These are phyloP conservation scores for Diprion similis DNA, from an alignment of 1,140 invertebrate genomes.

Conservation along the genomic window DNA sequence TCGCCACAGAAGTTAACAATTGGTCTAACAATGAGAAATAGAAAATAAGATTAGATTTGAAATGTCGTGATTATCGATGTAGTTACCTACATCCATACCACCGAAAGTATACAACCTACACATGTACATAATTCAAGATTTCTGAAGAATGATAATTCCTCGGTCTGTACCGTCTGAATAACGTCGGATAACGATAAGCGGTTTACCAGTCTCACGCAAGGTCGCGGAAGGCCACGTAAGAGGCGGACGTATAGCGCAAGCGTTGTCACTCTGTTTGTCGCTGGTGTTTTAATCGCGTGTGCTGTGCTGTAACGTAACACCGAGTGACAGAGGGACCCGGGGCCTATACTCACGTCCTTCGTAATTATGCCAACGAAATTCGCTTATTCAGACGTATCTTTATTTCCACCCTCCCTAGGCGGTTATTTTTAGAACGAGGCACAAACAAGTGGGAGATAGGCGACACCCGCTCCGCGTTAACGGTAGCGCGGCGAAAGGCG, in stretches of 20 bases:
- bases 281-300: too few species aligned
- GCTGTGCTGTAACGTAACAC: too few species aligned
- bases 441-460: background rate
- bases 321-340: too few species aligned
- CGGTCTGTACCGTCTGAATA: background rate
- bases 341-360: background rate
- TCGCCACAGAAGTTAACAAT: too few species aligned
- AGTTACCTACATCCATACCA: too few species aligned
- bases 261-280: background rate
- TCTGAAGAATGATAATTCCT: background rate
- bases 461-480: background rate
- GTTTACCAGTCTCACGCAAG: background rate
- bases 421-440: background rate
- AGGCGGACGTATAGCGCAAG: background rate
- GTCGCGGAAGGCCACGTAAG: slow-evolving; percentile 4
- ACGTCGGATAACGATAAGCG: slow-evolving; percentile 1
- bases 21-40: too few species aligned
- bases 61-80: too few species aligned
- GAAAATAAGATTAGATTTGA: too few species aligned
- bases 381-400: background rate
- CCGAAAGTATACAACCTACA: too few species aligned
- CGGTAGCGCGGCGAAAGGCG: background rate
- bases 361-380: background rate
- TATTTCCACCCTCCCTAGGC: background rate
- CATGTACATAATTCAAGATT: background rate